Base-by-base conservation (phyloP, 2,888 invertebrate genomes). In the Scrobipalpa costella region DNA sequence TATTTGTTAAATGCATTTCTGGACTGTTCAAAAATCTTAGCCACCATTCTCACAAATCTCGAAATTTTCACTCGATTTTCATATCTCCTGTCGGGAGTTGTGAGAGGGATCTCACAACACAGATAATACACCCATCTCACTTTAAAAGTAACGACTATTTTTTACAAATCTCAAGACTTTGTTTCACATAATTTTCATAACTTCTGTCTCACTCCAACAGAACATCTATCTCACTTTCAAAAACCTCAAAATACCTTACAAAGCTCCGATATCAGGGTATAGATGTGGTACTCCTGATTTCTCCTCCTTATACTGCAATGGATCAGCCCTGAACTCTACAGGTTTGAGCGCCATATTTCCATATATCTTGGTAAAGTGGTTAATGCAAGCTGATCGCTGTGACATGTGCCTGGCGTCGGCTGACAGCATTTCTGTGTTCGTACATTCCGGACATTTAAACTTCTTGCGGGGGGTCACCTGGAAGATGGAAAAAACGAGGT, bases 391-490 rank as follows among this genome's bases (percentile, higher is more conserved):
- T 0, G 98, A 97, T 5, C 99, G 92, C 80, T 97, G 97, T 2
- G 96, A 94, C 98, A 99, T 98, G 83, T 99, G 98, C 36, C 95
- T 95, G 38, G 96, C 93, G 87, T 98, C 98, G 0, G 98, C 97
- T 0, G 98, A 98, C 7, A 99, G 84, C 97, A 98, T 98, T 87
- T 98, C 98, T 0, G 95, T 97, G 84, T 97, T 97, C 2, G 95
- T 95, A 85, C 98, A 98, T 81, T 98, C 97, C 0, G 98, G 98
- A 79, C 98, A 99, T 83, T 98, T 98, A 90, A 99, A 99, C 83
- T 99, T 99, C 81, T 99, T 98, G 5, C 98, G 93, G 0, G 98
- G 98, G 0, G 98, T 96, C 36, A 98, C 98, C 96, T 96, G 84
- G n/a, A 81, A 81, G 36, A 2, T 2, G n/a, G 13, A 40, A n/a